Evolutionary conservation across 2,113 vertebrate genomes (phyloP), one percentile per base, ranked within the genome.

Genomic region (Bettongia penicillata): DNA sequence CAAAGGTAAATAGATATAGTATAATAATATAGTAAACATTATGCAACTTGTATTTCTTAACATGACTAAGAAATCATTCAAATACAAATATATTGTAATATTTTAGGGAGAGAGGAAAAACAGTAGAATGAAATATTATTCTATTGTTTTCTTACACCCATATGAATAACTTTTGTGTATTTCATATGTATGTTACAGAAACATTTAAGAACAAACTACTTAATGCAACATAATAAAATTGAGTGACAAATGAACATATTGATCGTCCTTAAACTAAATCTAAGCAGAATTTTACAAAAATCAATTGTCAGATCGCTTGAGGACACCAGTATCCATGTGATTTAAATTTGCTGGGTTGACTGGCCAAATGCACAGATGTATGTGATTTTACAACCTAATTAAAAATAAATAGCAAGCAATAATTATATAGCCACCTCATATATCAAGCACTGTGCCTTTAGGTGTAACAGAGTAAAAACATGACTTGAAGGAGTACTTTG

Each of bases 361-460:
- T 97, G 97, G 97, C 97, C 91, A 52, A 97, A 97, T 97, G 43
- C 48, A 2, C 95, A 97, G 92, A 96, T 95, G 95, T 97, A 84
- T 68, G 52, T 97, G 97, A 97, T 98, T 98, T 98, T 98, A 95
- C 98, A 98, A 95, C 97, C 97, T 98, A 98, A 98, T 98, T 98
- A 98, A 98, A 98, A 97, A 96, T 97, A 95, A 98, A 96, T 96
- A 68, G 47, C 97, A 97, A 97, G 94, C 95, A 98, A 97, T 97
- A 97, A 98, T 92, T 96, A 91, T 96, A 92, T 97, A 90, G 37
- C 95, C 97, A 94, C 50, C 53, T 96, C 95, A 91, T 94, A 49
- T 93, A 96, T 97, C 96, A 97, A 97, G 93, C 93, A 97, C 94
- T 94, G 61, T 97, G 96, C 95, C 94, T 98, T 94, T 98, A 93